phyloP scores from a whole-genome alignment of 2,797 vertebrate species.

The Rousettus madagascariensis region DNA sequence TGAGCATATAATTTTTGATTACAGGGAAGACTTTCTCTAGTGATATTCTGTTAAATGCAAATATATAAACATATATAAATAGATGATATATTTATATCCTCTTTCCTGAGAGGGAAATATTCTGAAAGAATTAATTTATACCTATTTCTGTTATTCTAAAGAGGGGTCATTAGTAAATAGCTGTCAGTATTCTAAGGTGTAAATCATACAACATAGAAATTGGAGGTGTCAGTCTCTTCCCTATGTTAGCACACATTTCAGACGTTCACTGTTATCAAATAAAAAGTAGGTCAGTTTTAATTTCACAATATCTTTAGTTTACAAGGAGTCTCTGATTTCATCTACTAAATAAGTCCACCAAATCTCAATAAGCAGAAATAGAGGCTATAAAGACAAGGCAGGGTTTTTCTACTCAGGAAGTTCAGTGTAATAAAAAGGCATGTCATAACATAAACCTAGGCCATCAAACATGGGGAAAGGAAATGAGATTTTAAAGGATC shows the following conservation, averaged over 20 bases:
- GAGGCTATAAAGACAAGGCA: background rate
- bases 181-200: background rate
- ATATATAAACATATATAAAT: background rate
- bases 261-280: background rate
- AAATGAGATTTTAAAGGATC: constrained; percentile 31
- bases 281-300: background rate
- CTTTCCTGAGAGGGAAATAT: background rate
- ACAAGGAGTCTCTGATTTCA: background rate
- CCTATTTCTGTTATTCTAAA: constrained; percentile 36
- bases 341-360: background rate
- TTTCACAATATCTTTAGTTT: constrained; percentile 21
- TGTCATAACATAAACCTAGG: background rate
- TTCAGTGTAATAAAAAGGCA: background rate
- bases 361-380: background rate
- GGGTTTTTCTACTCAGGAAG: background rate
- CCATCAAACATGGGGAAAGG: background rate
- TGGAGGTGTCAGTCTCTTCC: background rate
- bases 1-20: background rate
- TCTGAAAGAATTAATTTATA: constrained; percentile 32
- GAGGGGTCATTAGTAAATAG: background rate
- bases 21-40: background rate
- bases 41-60: background rate
- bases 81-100: background rate
- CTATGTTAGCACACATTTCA: background rate
- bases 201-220: background rate